Base-by-base conservation (phyloP, 2,797 vertebrate genomes). In the Alosa sapidissima region DNA sequence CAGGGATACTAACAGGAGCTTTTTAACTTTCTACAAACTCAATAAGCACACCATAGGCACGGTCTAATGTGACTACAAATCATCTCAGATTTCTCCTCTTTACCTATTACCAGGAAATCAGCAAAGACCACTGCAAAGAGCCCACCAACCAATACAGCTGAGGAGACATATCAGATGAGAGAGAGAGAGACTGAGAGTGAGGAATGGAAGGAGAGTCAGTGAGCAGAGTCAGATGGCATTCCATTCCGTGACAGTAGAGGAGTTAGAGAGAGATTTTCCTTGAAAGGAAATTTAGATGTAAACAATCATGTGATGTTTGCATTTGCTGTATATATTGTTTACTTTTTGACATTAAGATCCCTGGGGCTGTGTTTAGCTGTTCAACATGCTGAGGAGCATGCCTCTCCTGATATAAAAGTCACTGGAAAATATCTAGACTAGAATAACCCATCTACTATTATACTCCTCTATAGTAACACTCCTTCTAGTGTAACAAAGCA, bases 31-130 rank as follows among this genome's bases (percentile, higher is more conserved):
- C 58, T 24, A 62, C n/a, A 10, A 62, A 62, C n/a, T 62, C 81
- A 48, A 58, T 33, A 81, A 78, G 86, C 83, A 48, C 48, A 47
- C 83, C 19, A 36, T 0, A 68, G 62, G 28, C 85, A 72, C 68
- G 41, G 0, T 41, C 36, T 55, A 55, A 62, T 24, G n/a, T 62
- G 36, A 86, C 48, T 83, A 36, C 65, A 72, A 11, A 45, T 47
- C 4, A 41, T 41, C 36, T 81, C 54, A 48, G 91, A 90, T 91
- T 92, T 93, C 93, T 92, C 92, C 88, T 92, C 89, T 94, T 95
- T 96, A 96, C 95, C 95, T 72, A 94, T 94, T 85, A 96, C 91
- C 93, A 96, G 93, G 95, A 96, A 96, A 93, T 96, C 95, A 86
- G 95, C 93, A 86, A 96, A 96, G 92, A 95, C 93, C 93, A 96